Conservation (phyloP, 1,140 invertebrate species). For the Scaptomyza graminum region DNA sequence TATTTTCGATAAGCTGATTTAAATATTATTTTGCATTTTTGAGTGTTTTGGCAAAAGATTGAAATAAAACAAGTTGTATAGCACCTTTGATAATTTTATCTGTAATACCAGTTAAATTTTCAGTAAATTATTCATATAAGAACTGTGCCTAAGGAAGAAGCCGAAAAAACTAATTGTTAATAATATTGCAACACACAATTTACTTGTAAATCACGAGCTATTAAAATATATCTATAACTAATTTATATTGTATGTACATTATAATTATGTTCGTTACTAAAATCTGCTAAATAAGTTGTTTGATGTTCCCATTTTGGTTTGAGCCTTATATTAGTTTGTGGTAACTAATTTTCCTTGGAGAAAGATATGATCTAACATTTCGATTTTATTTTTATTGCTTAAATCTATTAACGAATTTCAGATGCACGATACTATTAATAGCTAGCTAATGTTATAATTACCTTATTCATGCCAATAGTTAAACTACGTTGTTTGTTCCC, state of each 20-base stretch:
- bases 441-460: conserved; percentile 56
- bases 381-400: conserved; percentile 18
- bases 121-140: conserved; percentile 17
- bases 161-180: conserved; percentile 14
- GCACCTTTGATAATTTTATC: conserved; percentile 57
- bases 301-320: conserved; percentile 35
- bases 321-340: conserved; percentile 33
- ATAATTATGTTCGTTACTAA: conserved; percentile 25
- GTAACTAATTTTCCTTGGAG: conserved; percentile 35
- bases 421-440: conserved; percentile 41
- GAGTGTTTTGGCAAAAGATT: conserved; percentile 24
- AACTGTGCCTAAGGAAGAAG: conserved; percentile 33
- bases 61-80: conserved; percentile 47
- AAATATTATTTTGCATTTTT: conserved; percentile 10
- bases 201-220: conserved; percentile 12
- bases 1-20: conserved; percentile 72
- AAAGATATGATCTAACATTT: conserved; percentile 57
- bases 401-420: conserved; percentile 40
- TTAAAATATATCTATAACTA: conserved; percentile 2
- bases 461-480: conserved; percentile 70
- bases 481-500: conserved; percentile 83
- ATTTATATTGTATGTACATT: conserved; percentile 34
- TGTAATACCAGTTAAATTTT: not conserved
- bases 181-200: conserved; percentile 1
- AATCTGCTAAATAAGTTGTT: too few species aligned